A percentile compares a stretch with the other conserved stretches of the same genome.
Evolutionary conservation across 2,797 vertebrate species (phyloP).

Genomic region (Dendrocincla tyrannina): DNA sequence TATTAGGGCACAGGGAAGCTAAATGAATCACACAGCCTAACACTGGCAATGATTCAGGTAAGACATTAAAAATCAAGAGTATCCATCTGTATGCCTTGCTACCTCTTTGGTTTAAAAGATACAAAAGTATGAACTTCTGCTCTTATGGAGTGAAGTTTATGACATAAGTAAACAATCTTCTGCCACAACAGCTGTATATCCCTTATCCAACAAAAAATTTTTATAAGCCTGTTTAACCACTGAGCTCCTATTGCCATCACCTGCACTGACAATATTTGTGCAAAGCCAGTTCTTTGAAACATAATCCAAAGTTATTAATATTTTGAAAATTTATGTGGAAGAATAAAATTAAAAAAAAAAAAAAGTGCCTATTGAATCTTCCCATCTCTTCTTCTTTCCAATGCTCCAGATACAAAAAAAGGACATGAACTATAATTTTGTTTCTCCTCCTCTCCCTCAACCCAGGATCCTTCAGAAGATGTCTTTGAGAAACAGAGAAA

Average conservation of each 20-base stretch:
- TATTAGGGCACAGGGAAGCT: neutral
- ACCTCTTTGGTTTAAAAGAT: neutral
- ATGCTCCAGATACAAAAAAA: neutral
- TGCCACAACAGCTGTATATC: neutral
- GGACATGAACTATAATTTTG: neutral
- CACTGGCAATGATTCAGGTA: neutral
- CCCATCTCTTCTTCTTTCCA: neutral
- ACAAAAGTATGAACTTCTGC: neutral
- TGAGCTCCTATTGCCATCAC: neutral
- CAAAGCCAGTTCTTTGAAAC: neutral
- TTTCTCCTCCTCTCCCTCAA: neutral
- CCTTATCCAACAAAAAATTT: neutral
- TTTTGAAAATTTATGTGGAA: neutral
- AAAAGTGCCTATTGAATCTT: neutral
- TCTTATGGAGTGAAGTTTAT: neutral
- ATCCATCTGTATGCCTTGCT: neutral
- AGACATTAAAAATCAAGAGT: neutral
- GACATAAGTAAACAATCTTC: neutral
- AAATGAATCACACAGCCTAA: neutral
- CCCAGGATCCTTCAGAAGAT: neutral
- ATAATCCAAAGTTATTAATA: neutral
- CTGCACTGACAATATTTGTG: neutral
- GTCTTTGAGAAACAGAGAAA: neutral
- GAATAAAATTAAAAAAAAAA: neutral
- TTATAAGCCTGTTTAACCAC: neutral